Evolutionary conservation across 2,888 invertebrate species (phyloP), one percentile per base, ranked within the genome.

Genomic region (Dexiosoma caninum): DNA sequence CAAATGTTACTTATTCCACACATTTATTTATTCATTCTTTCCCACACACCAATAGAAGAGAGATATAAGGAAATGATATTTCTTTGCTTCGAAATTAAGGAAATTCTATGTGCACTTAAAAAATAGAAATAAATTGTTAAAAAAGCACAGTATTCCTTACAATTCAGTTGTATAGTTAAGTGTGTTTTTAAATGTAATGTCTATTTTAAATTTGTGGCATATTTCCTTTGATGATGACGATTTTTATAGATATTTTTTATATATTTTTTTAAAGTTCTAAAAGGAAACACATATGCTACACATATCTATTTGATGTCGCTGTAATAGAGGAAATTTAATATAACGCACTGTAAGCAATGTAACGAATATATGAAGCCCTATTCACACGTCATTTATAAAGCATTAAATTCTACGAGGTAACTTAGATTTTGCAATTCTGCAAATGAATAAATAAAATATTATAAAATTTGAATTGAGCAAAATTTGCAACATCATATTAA

Each of bases 171-270:
- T 40, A 37, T 16, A 44, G 35, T 14, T 32, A 30, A 19, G 32
- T 40, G 23, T 74, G 62, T 46, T 64, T 70, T 66, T 46, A 57
- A 49, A 42, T 60, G 35, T 32, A 51, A 42, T 55, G 51, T 67
- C 42, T 67, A 42, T 67, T 75, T 67, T 16, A 60, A 59, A 51
- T 60, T 76, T 76, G 53, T 69, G 76, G 60, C 44, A 69, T 59
- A 16, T 69, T 60, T 30, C 10, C 60, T 69, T 76, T 76, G 53
- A 76, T 69, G 53, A 76, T 69, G 53, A 59, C 44, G n/a, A 60
- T 53, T 53, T 76, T 53, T 44, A 12, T 37, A 55, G 23, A 44
- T 55, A 37, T 64, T 64, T 53, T 64, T 19, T 37, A 19, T 44
- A 46, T 40, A 21, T 60, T 14, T 27, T 40, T 49, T 32, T 14